Base-by-base conservation (phyloP, 2,113 vertebrate genomes). In the Tetraodon nigroviridis region DNA sequence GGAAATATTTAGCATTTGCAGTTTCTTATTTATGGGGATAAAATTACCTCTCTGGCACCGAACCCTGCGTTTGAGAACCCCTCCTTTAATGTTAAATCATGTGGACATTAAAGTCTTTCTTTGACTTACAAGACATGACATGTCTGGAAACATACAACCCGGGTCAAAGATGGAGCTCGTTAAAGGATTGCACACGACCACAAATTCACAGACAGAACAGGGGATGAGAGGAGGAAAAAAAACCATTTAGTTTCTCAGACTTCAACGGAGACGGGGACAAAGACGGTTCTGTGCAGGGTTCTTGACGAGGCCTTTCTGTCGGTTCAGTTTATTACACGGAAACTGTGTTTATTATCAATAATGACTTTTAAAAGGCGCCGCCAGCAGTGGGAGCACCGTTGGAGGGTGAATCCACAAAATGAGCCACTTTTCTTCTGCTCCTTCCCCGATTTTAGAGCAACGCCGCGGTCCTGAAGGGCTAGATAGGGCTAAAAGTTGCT, bases 141-240 rank as follows among this genome's bases (percentile, higher is more conserved):
- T 87, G 73, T 86, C 75, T 80, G 78, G 83, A 84, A 89, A 89
- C 79, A 84, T 85, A 85, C 84, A 88, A 85, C 72, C 62, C 67
- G 69, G 86, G 88, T 90, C 86, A 90, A 88, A 88, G 87, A 89
- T 88, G 89, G 89, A 88, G 87, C 87, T 90, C 75, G 73, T 90
- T 90, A 86, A 81, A 82, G 81, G 84, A 85, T 83, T 85, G 79
- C 85, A 83, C 84, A 82, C 76, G 73, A 86, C 89, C 86, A 82
- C 83, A 89, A 83, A 86, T 76, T 82, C 70, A 73, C 65, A 58
- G 55, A 74, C 69, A 78, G 73, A 75, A 73, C 61, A 70, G 55
- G 67, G 58, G 62, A 69, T 54, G 42, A 65, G 68, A 69, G 57
- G 51, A 61, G 53, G 57, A 55, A 80, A 75, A 81, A 79, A 81